A percentile compares a stretch with the other conserved stretches of the same genome.
Conservation (phyloP, 1,140 invertebrate genomes). For the Lordiphosa stackelbergi region DNA sequence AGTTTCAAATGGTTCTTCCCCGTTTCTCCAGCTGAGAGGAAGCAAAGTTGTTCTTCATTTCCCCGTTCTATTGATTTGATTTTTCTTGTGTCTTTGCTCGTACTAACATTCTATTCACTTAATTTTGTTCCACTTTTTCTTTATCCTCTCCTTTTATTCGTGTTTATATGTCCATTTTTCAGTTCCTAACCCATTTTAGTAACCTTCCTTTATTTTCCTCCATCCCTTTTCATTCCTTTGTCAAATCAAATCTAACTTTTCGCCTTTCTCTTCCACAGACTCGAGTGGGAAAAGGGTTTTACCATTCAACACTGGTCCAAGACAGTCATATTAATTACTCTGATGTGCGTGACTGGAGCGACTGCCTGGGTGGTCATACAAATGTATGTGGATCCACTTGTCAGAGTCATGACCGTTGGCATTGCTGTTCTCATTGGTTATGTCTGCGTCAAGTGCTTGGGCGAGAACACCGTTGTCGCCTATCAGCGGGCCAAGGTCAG, state of each 20-base stretch:
- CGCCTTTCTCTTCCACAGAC: slow-evolving; percentile 70
- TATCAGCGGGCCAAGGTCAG: slow-evolving; percentile 93
- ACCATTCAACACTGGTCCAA: slow-evolving; percentile 88
- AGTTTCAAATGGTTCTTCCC: slow-evolving; percentile 22
- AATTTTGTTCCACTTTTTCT: no score
- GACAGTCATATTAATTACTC: slow-evolving; percentile 82
- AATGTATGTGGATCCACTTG: slow-evolving; percentile 86
- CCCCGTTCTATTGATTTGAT: no score
- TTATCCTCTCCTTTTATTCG: no score
- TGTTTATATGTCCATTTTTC: no score
- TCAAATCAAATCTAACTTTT: neutral
- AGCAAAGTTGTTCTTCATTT: no score
- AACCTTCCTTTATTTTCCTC: no score
- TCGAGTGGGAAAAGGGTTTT: slow-evolving; percentile 89
- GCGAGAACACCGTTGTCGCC: slow-evolving; percentile 89
- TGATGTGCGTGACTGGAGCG: slow-evolving; percentile 86
- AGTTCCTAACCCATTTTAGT: no score
- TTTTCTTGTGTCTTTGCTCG: no score
- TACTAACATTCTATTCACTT: no score
- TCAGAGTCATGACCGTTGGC: slow-evolving; percentile 88
- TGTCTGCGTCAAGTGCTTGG: slow-evolving; percentile 89
- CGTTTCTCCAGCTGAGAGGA: no score
- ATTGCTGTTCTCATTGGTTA: slow-evolving; percentile 89
- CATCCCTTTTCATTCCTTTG: neutral
- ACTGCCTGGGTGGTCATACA: slow-evolving; percentile 90